Evolutionary conservation across 2,797 vertebrate genomes (phyloP), one percentile per base, ranked within the genome.

Genomic region (Ataeniobius toweri): DNA sequence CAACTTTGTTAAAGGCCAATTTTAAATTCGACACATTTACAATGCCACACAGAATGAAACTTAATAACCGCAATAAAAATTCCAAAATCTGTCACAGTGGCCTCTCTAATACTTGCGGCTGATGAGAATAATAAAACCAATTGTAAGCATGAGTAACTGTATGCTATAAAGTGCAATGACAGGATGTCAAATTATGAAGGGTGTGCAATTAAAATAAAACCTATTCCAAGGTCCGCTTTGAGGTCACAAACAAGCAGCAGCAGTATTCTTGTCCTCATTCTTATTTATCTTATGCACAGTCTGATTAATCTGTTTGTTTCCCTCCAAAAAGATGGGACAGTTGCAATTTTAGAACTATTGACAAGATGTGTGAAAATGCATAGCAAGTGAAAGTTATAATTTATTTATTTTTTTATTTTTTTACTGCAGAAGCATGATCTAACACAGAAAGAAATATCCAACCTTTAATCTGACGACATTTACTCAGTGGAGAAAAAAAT

Each of bases 31-130:
- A 83, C 80, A 85, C 39, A 3, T 88, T 90, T 88, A 88, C 85
- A 86, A 80, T 76, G 79, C 70, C 82, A 88, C 89, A 86, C 85
- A 82, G 88, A 86, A 86, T 86, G 80, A 67, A 81, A 86, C 87
- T 83, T 80, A 85, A 88, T 83, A 87, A 82, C 72, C 46, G 79
- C 84, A 84, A 83, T 90, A 85, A 89, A 87, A 76, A 75, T 74
- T 26, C 41, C 31, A 4, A 82, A 88, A 83, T 80, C 75, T 84
- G 83, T 80, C 74, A 77, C 81, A 69, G 68, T 77, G 51, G 80
- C 76, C 48, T 80, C 74, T 81, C 50, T 85, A 74, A 86, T 86
- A 71, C 56, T 76, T 71, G 71, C 77, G 83, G 75, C 85, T 73
- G 78, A 89, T 83, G 74, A 71, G 71, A 85, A 76, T 58, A 86